These are phyloP conservation scores for Platysternon megacephalum DNA, from an alignment of 2,113 vertebrate genomes.

Conservation along the genomic window DNA sequence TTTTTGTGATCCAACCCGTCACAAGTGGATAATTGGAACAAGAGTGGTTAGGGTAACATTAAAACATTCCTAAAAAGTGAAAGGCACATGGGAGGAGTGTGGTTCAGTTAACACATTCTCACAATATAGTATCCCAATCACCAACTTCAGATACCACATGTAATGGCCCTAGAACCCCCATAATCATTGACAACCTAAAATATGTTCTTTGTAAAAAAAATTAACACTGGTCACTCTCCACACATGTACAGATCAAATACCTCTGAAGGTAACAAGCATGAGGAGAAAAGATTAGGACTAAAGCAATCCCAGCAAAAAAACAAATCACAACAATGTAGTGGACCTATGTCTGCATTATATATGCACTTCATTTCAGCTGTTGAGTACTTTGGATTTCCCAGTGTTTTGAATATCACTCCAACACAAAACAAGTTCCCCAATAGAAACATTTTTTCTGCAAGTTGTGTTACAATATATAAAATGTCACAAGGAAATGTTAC, in stretches of 20 bases:
- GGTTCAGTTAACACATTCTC: not conserved
- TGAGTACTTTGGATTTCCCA: not conserved
- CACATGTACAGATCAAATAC: not conserved
- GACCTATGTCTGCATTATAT: too few species aligned
- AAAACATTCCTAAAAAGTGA: not conserved
- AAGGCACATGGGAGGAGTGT: not conserved
- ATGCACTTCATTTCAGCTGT: too few species aligned
- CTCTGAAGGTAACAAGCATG: not conserved
- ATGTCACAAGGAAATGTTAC: not conserved
- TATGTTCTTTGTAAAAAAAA: not conserved
- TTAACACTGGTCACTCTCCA: not conserved
- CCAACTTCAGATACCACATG: not conserved
- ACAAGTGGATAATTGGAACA: not conserved
- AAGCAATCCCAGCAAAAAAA: not conserved
- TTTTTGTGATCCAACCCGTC: too few species aligned
- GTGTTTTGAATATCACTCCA: not conserved
- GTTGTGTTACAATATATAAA: not conserved
- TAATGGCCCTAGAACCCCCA: not conserved
- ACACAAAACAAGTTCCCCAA: not conserved
- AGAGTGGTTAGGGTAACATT: not conserved
- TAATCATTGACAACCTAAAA: not conserved
- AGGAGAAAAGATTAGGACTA: not conserved
- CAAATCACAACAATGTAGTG: not conserved
- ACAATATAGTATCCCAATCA: not conserved
- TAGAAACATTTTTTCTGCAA: not conserved